Base-by-base conservation (phyloP, 2,113 vertebrate genomes). In the Eolophus roseicapilla region DNA sequence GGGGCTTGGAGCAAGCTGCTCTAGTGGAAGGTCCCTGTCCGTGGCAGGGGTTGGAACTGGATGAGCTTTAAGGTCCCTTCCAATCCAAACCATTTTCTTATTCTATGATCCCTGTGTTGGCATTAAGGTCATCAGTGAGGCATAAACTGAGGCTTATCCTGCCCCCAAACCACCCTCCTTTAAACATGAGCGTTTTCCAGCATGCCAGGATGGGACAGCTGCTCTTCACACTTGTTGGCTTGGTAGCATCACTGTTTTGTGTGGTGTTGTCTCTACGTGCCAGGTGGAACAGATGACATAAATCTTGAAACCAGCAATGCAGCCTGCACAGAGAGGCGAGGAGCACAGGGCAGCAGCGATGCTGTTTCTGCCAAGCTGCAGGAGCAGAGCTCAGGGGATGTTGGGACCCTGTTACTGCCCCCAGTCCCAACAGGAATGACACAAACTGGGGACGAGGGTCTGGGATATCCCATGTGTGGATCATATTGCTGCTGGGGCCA, bases 11-110 rank as follows among this genome's bases (percentile, higher is more conserved):
- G 31, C 31, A 57, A 33, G 11, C 31, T 33, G 8, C 55, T 57
- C 33, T 4, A 23, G 55, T 59, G 55, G 55, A 59, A 59, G 55
- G 33, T 59, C 55, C 33, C 55, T n/a, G 55, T 13, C 33, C 2
- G 0, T 59, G 55, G 13, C 55, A 59, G 55, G 9, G 55, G 13
- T n/a, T 59, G 55, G 55, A 23, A 0, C 55, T 59, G 20, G 4
- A 9, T 0, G 55, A n/a, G 55, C 13, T 14, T n/a, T 59, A 23
- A n/a, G 33, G 20, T 15, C 57, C 20, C 57, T n/a, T 35, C 55
- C 57, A 35, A 35, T 21, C 4, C 57, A 59, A 59, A 24, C 57
- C 57, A 59, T 59, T 59, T 35, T 59, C 57, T 59, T 59, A 59
- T 24, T 24, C 33, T 59, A 2, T 59, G 57, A 24, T 35, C 28